Evolutionary conservation across 2,797 vertebrate genomes (phyloP).

Genomic region (Huso huso): DNA sequence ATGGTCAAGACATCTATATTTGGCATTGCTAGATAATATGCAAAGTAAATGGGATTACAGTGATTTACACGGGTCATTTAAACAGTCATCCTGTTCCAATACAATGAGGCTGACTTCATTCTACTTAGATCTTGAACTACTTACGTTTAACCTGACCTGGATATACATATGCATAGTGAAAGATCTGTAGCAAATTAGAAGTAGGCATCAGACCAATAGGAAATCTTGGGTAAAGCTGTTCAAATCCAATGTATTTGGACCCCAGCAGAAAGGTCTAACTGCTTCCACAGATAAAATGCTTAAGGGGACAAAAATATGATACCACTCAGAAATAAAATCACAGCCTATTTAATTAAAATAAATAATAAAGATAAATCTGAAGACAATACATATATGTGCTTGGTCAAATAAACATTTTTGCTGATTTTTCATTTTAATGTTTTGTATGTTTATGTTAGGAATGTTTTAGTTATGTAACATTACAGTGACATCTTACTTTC

Average conservation of each 20-base stretch:
- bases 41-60: too few species aligned
- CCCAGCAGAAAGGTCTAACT: neutral
- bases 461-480: neutral
- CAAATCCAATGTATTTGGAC: neutral
- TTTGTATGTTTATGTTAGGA: neutral
- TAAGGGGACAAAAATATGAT: neutral
- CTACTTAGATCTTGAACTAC: too few species aligned
- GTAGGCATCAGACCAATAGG: neutral
- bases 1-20: too few species aligned
- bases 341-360: neutral
- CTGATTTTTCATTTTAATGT: neutral
- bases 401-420: neutral
- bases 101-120: too few species aligned
- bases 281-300: neutral
- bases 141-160: neutral
- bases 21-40: too few species aligned
- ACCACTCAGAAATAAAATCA: neutral
- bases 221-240: neutral
- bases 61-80: too few species aligned
- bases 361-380: neutral
- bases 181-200: neutral
- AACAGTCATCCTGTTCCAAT: too few species aligned
- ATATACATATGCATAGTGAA: neutral
- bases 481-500: neutral
- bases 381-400: neutral